Percentiles rank a stretch among this genome's conserved stretches.
These are phyloP conservation scores for Drosophila persimilis DNA, from an alignment of 1,140 invertebrate species.

Conservation along the genomic window DNA sequence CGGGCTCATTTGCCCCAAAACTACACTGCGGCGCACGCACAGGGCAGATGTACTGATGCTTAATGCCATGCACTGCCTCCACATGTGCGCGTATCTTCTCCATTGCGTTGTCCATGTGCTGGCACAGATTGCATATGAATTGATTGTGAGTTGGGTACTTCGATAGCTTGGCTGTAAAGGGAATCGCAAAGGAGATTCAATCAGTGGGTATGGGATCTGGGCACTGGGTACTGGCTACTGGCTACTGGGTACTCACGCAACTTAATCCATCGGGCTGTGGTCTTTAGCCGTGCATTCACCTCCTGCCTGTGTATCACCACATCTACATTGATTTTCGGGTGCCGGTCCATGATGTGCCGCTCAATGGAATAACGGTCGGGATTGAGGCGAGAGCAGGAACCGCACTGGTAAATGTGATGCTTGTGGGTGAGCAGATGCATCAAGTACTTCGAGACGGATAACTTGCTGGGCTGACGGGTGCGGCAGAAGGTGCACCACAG, in stretches of 20 bases:
- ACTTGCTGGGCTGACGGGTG: fast-evolving
- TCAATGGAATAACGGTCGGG: slow-evolving; percentile 28
- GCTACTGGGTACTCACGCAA: slow-evolving; percentile 25
- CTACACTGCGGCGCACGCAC: slow-evolving; percentile 13
- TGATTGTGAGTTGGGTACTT: background rate
- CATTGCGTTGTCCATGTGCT: background rate
- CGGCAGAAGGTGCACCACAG: slow-evolving; percentile 41
- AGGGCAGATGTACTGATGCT: slow-evolving; percentile 32
- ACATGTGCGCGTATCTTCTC: slow-evolving; percentile 20
- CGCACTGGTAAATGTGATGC: slow-evolving; percentile 60
- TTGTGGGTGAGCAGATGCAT: slow-evolving; percentile 48
- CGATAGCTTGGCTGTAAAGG: background rate
- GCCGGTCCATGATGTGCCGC: slow-evolving; percentile 40
- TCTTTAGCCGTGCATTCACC: background rate
- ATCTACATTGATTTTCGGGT: slow-evolving; percentile 12
- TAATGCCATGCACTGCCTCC: slow-evolving; percentile 8
- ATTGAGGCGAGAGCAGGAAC: slow-evolving; percentile 17
- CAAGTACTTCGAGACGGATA: slow-evolving; percentile 4
- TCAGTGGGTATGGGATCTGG: too few relatives aligned
- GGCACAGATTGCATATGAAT: slow-evolving; percentile 49
- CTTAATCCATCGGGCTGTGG: slow-evolving; percentile 42
- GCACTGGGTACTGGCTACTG: too few relatives aligned
- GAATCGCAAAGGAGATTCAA: background rate
- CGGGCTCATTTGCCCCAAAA: background rate
- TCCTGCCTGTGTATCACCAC: slow-evolving; percentile 35